phyloP scores from a whole-genome alignment of 2,797 vertebrate genomes.

The Ptychadena robeensis region DNA sequence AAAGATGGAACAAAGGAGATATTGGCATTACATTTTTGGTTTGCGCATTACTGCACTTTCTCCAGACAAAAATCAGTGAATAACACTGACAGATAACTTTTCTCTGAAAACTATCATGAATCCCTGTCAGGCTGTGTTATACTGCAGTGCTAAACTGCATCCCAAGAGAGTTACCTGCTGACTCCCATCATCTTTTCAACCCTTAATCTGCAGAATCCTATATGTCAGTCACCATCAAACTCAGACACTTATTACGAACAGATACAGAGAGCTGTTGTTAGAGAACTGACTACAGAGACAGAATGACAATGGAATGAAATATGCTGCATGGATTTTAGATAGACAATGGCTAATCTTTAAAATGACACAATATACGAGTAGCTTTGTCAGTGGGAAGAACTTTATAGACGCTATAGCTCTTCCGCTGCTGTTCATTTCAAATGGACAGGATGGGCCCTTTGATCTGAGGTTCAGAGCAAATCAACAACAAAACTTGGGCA shows the following conservation, averaged over 20 bases:
- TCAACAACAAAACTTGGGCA: neutral
- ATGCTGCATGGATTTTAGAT: neutral
- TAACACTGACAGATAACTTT: constrained; percentile 50
- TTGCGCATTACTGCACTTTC: constrained; percentile 26
- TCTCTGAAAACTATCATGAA: constrained; percentile 49
- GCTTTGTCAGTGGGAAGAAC: constrained; percentile 6
- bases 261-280: constrained; percentile 34
- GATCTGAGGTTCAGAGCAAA: neutral
- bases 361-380: neutral
- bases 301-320: constrained; percentile 24
- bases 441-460: neutral
- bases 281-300: constrained; percentile 9
- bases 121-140: constrained; percentile 54
- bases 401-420: neutral
- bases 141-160: constrained; percentile 57
- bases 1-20: constrained; percentile 6
- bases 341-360: constrained; percentile 13
- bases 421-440: neutral
- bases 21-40: constrained; percentile 32
- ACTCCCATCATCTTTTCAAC: constrained; percentile 59
- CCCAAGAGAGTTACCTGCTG: constrained; percentile 57
- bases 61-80: constrained; percentile 47
- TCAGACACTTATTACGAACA: constrained; percentile 53
- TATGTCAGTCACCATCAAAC: constrained; percentile 58
- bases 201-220: constrained; percentile 57